A percentile compares a stretch with the other conserved stretches of the same genome.
Evolutionary conservation across 2,888 invertebrate species (phyloP).

Genomic region (Xanthostigma xanthostigma): DNA sequence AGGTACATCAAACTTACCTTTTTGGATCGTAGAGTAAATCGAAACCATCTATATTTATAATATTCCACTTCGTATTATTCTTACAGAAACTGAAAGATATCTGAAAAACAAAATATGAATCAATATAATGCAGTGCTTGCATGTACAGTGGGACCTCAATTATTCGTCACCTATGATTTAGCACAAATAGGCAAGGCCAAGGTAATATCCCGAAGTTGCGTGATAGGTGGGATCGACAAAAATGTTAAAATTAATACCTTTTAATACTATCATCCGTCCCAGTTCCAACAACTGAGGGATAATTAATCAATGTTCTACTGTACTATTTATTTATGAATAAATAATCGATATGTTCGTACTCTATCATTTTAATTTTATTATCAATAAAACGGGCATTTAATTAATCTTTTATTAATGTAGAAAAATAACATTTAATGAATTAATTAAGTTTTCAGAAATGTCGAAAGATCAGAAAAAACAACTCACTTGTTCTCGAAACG

Average conservation of each 20-base stretch:
- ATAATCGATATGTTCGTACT: too few species aligned
- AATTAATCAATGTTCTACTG: too few species aligned
- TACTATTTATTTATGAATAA: too few species aligned
- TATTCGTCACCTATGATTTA: background rate
- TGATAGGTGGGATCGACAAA: too few species aligned
- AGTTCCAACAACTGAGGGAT: too few species aligned
- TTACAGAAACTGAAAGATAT: constrained; percentile 77
- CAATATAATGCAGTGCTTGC: background rate
- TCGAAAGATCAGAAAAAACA: background rate
- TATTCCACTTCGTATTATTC: constrained; percentile 69
- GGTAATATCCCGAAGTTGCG: too few species aligned
- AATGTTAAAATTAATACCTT: too few species aligned
- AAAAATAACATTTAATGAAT: background rate
- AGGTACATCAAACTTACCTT: constrained; percentile 37
- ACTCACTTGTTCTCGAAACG: constrained; percentile 64
- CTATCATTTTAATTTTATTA: too few species aligned
- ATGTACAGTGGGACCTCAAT: background rate
- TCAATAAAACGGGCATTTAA: background rate
- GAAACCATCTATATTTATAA: constrained; percentile 74
- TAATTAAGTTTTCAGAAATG: background rate
- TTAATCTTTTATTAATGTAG: background rate
- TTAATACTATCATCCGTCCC: too few species aligned
- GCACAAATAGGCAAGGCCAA: too few species aligned
- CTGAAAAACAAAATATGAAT: constrained; percentile 29
- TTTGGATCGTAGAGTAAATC: constrained; percentile 66